Conservation (phyloP, 92 coral and sea anemone species). For the Blastomussa wellsi region DNA sequence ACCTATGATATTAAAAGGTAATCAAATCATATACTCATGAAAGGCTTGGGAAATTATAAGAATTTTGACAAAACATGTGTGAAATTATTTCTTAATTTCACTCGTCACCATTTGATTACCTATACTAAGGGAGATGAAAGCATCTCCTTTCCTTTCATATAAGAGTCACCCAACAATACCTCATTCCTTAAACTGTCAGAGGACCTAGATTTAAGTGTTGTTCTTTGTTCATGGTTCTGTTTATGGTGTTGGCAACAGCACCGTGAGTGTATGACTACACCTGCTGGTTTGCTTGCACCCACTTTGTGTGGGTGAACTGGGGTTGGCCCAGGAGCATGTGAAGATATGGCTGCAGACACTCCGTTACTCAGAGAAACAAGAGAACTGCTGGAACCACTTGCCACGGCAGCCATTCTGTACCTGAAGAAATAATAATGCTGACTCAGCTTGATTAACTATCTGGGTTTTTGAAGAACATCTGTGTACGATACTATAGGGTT, state of each 20-base stretch:
- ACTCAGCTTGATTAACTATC: not conserved
- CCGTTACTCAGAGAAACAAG: not conserved
- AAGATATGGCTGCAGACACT: not conserved
- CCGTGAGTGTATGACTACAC: conserved; percentile 15
- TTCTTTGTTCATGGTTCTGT: conserved; percentile 18
- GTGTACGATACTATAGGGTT: no score
- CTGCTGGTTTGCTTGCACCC: conserved; percentile 1
- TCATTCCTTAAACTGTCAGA: conserved; percentile 30
- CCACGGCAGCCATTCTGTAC: conserved; percentile 13
- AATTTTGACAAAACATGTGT: no score
- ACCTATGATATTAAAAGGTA: no score
- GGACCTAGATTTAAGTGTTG: conserved; percentile 26
- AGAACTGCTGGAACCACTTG: not conserved
- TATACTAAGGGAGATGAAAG: no score
- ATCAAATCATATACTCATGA: no score
- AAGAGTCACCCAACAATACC: no score
- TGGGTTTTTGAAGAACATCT: not conserved
- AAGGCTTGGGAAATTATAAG: no score
- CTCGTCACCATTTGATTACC: no score
- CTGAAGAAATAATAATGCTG: not conserved
- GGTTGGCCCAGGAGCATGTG: not conserved
- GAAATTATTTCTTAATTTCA: no score
- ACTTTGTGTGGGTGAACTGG: not conserved
- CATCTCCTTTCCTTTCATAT: no score
- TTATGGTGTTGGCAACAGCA: conserved; percentile 26